phyloP scores from a whole-genome alignment of 2,888 invertebrate genomes.

The Euphydryas editha region DNA sequence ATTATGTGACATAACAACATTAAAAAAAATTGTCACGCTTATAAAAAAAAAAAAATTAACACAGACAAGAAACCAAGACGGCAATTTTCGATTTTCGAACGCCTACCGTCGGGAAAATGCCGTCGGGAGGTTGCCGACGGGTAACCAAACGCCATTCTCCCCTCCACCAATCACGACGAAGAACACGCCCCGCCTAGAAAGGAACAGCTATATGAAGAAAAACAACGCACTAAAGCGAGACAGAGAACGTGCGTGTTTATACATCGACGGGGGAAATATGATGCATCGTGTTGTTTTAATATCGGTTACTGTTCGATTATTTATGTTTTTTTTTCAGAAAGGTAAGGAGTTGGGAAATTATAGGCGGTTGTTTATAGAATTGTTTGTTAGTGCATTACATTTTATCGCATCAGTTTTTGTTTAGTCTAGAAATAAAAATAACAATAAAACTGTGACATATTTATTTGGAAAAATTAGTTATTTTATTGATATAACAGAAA shows the following conservation, averaged over 20 bases:
- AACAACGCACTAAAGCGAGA: slow-evolving; percentile 55
- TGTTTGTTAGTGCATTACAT: slow-evolving; percentile 30
- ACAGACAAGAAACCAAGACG: slow-evolving; percentile 44
- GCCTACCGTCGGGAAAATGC: slow-evolving; percentile 78
- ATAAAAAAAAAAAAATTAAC: slow-evolving; percentile 41
- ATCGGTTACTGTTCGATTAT: slow-evolving; percentile 78
- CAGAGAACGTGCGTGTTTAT: slow-evolving; percentile 68
- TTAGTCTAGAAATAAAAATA: slow-evolving; percentile 14
- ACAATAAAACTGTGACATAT: neutral
- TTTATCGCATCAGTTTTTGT: slow-evolving; percentile 21
- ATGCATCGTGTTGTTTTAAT: slow-evolving; percentile 82
- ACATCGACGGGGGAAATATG: slow-evolving; percentile 73
- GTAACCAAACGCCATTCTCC: slow-evolving; percentile 62
- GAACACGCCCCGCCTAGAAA: slow-evolving; percentile 71
- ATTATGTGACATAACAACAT: too few species aligned
- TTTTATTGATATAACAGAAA: neutral
- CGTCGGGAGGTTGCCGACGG: slow-evolving; percentile 72
- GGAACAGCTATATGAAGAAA: slow-evolving; percentile 60
- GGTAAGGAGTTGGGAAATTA: slow-evolving; percentile 56
- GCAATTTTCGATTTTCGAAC: slow-evolving; percentile 68
- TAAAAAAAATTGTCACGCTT: slow-evolving; percentile 6
- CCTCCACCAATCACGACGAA: slow-evolving; percentile 73
- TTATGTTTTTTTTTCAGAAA: slow-evolving; percentile 67
- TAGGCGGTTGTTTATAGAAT: slow-evolving; percentile 27
- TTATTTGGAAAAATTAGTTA: neutral